Evolutionary conservation across 2,888 invertebrate species (phyloP).

Genomic region (Odontothrips loti): DNA sequence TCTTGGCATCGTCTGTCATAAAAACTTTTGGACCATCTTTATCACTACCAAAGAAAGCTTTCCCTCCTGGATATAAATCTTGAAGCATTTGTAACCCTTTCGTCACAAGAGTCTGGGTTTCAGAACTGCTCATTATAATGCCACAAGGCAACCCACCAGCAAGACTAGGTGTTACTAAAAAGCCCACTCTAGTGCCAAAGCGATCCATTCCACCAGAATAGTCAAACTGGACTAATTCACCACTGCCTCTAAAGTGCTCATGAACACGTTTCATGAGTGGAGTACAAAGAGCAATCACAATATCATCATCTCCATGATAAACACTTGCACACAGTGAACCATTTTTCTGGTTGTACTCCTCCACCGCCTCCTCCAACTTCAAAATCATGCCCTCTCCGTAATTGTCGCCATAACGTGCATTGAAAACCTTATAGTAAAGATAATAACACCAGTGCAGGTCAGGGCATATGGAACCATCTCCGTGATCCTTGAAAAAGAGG

Average conservation of each 20-base stretch:
- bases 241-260: background rate
- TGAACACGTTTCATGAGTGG: background rate
- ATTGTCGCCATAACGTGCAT: background rate
- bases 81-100: background rate
- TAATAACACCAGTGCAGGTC: slow-evolving; percentile 6
- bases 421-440: background rate
- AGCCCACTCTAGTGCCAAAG: background rate
- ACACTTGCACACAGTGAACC: background rate
- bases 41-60: background rate
- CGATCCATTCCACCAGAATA: background rate
- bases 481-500: background rate
- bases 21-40: background rate
- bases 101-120: background rate
- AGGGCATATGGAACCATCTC: slow-evolving; percentile 13
- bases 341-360: background rate
- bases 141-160: background rate
- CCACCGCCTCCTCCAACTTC: background rate
- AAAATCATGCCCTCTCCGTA: background rate
- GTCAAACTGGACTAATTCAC: background rate
- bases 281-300: background rate
- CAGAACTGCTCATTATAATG: background rate
- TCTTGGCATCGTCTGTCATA: background rate
- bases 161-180: background rate
- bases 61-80: background rate
- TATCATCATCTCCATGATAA: background rate